Evolutionary conservation across 2,113 vertebrate genomes (phyloP).

Genomic region (Corythaeola cristata): DNA sequence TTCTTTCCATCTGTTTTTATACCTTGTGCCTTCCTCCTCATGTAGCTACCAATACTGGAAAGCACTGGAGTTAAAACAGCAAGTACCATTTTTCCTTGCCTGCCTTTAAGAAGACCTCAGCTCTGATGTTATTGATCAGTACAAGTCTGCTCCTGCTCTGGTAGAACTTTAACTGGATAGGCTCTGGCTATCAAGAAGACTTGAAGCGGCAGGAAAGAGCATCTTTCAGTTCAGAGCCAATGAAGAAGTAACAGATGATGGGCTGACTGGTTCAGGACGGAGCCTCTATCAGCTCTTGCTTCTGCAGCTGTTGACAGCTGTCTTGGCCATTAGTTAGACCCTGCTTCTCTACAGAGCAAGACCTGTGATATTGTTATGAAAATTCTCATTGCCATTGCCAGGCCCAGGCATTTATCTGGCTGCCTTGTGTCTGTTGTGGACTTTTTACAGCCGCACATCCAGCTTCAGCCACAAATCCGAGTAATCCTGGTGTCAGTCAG

Average conservation of each 20-base stretch:
- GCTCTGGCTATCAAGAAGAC: neutral
- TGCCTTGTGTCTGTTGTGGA: neutral
- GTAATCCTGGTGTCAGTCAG: neutral
- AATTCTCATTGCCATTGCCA: neutral
- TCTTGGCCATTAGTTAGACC: neutral
- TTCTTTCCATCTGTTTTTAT: neutral
- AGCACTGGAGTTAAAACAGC: neutral
- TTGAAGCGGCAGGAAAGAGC: neutral
- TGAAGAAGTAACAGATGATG: neutral
- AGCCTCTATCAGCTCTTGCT: neutral
- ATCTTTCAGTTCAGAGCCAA: neutral
- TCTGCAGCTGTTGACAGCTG: neutral
- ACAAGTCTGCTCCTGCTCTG: neutral
- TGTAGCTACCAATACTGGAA: neutral
- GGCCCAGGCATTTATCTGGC: neutral
- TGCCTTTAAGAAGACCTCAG: neutral
- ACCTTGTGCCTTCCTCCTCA: neutral
- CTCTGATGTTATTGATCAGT: neutral
- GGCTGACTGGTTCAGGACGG: neutral
- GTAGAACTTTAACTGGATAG: neutral
- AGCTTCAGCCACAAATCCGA: neutral
- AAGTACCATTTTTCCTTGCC: neutral
- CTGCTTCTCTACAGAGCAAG: neutral
- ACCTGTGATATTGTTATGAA: neutral
- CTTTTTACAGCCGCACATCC: neutral